Evolutionary conservation across 2,888 invertebrate species (phyloP), one percentile per base, ranked within the genome.

Genomic region (Synanthedon formicaeformis): DNA sequence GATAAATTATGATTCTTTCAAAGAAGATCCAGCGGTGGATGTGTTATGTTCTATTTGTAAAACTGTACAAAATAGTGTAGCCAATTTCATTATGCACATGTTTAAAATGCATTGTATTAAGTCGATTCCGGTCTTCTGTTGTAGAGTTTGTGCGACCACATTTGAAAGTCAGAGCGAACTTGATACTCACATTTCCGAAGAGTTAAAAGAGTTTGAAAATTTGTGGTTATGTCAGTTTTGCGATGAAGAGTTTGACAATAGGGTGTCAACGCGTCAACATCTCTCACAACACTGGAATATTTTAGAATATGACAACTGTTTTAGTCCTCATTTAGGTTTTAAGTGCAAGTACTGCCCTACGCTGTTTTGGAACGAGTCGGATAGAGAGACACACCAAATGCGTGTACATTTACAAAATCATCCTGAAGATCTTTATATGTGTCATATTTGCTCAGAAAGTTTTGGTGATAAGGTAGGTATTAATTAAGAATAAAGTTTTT

Each of bases 191-290:
- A 61, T 65, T 5, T 50, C 51, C 0, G 69, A 74, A 48, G 87
- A 88, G 58, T 56, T 83, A 51, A 72, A 69, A 0, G 80, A 84
- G 40, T 88, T 87, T 65, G 78, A 83, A 3, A 78, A 86, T 55
- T 63, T 88, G 1, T 88, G 86, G 82, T 62, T 86, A 3, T 89
- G 89, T 66, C 88, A 89, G 69, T 84, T 88, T 62, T 89, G 89
- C 68, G 84, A 88, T 49, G 78, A 79, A 41, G 87, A 87, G 57
- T 88, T 88, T 75, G 71, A 79, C 45, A 71, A 75, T 18, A 60
- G 88, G 48, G 77, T 73, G 55, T 58, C 62, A 0, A 77, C 84
- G 0, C 70, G 88, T 48, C 61, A 58, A 5, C 86, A 83, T 63
- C 63, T 83, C 57, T 75, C 75, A 0, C 76, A 74, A 45, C 88